Evolutionary conservation across 35 echinoderm and acorn worm genomes (phyloP).

Genomic region (Heliocidaris erythrogramma): DNA sequence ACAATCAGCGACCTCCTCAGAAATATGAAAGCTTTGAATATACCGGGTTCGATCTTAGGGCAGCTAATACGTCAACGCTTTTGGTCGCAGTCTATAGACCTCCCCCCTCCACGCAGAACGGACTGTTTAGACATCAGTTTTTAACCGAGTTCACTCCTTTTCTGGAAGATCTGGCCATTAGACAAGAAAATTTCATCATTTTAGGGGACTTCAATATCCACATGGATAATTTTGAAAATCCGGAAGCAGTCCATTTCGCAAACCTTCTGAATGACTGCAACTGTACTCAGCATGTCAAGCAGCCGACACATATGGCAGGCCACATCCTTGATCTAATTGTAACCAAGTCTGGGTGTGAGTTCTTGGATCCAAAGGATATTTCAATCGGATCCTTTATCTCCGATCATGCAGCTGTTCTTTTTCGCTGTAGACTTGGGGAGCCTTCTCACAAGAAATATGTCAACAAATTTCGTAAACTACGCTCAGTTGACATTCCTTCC

Average conservation of each 20-base stretch:
- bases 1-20: background rate
- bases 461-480: background rate
- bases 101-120: background rate
- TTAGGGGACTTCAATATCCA: slow-evolving; percentile 46
- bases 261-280: background rate
- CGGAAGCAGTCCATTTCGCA: background rate
- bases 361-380: background rate
- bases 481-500: slow-evolving; percentile 31
- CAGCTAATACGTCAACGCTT: background rate
- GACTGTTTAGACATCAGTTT: background rate
- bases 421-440: background rate
- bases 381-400: background rate
- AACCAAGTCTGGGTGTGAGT: background rate
- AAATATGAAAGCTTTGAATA: slow-evolving; percentile 3
- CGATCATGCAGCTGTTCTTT: background rate
- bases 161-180: background rate
- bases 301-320: background rate
- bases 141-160: background rate
- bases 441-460: background rate
- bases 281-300: background rate
- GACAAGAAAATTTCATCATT: slow-evolving; percentile 2
- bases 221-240: slow-evolving; percentile 23
- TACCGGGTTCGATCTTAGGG: background rate
- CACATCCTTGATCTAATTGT: background rate
- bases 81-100: slow-evolving; percentile 2